phyloP scores from a whole-genome alignment of 2,797 vertebrate genomes.

The Channa striata region DNA sequence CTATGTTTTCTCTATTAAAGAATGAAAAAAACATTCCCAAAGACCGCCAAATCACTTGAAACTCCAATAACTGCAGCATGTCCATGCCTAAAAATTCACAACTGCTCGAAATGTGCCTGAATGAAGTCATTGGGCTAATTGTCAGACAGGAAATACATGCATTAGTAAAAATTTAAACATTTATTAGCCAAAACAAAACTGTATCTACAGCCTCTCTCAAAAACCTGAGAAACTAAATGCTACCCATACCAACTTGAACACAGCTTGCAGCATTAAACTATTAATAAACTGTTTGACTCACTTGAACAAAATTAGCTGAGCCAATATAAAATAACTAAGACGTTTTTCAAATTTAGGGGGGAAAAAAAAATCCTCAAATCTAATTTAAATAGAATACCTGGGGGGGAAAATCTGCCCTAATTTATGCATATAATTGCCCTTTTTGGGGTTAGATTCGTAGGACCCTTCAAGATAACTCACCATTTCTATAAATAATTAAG shows the following conservation, averaged over 20 bases:
- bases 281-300: no score
- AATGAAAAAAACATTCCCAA: slow-evolving; percentile 56
- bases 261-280: slow-evolving; percentile 16
- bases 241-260: slow-evolving; percentile 21
- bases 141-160: no score
- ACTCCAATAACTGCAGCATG: slow-evolving; percentile 24
- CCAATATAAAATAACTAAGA: not conserved
- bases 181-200: no score
- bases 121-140: not conserved
- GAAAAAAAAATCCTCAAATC: no score
- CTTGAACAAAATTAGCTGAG: not conserved
- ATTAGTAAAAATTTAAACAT: no score
- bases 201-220: not conserved
- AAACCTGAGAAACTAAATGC: not conserved
- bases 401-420: no score
- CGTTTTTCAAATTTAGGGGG: no score
- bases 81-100: slow-evolving; percentile 15
- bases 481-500: not conserved
- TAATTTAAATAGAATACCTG: no score
- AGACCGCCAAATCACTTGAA: slow-evolving; percentile 60
- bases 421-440: no score
- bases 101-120: not conserved
- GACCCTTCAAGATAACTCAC: no score
- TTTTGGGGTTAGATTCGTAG: no score
- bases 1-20: slow-evolving; percentile 61